These are phyloP conservation scores for Caprella mutica DNA, from an alignment of 2,888 invertebrate species.

Conservation along the genomic window DNA sequence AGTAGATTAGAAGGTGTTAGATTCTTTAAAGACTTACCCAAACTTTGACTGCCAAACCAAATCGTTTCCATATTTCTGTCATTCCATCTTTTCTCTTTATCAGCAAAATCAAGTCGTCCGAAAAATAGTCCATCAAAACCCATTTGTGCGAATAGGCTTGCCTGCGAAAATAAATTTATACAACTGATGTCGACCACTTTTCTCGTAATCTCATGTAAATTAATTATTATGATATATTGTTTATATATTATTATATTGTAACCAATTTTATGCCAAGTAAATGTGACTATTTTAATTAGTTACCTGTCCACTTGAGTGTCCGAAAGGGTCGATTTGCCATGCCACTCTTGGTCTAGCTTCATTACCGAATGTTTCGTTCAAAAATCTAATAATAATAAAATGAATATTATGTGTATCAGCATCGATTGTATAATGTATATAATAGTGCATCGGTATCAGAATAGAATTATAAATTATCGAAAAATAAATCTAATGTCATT, in stretches of 20 bases:
- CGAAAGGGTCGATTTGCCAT: constrained; percentile 79
- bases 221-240: background rate
- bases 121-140: constrained; percentile 80
- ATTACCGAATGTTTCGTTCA: constrained; percentile 55
- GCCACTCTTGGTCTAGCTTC: constrained; percentile 62
- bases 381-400: constrained; percentile 35
- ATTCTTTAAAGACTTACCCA: constrained; percentile 32
- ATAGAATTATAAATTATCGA: too few species aligned
- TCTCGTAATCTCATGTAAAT: background rate
- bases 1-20: background rate
- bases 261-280: too few species aligned
- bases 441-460: too few species aligned
- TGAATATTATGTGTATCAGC: constrained; percentile 39
- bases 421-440: too few species aligned
- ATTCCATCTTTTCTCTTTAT: constrained; percentile 52
- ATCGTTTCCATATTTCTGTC: constrained; percentile 64
- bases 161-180: constrained; percentile 42
- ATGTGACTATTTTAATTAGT: too few species aligned
- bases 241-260: background rate
- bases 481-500: background rate
- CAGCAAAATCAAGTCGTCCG: constrained; percentile 75
- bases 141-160: constrained; percentile 56
- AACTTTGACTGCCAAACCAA: constrained; percentile 50
- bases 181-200: background rate
- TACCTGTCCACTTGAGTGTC: constrained; percentile 76